phyloP scores from a whole-genome alignment of 1,140 invertebrate species.

The Psix sp. region DNA sequence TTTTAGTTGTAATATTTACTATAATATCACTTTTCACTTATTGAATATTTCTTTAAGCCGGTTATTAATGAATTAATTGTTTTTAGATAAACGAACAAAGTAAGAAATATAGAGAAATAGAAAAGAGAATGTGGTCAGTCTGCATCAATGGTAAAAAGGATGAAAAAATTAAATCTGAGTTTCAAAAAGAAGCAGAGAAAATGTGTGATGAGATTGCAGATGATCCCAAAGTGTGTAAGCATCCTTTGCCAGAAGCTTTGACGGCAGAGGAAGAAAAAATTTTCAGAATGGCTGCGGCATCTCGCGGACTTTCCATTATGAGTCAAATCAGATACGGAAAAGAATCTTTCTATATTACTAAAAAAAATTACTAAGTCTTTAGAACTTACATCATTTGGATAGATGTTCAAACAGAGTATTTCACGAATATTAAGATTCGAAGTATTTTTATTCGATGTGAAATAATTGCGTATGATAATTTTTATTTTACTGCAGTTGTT shows the following conservation, averaged over 20 bases:
- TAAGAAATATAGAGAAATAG: constrained; percentile 46
- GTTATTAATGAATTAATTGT: constrained; percentile 4
- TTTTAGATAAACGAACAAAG: constrained; percentile 61
- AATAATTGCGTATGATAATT: no score
- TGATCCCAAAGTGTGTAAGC: constrained; percentile 48
- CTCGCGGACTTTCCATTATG: constrained; percentile 59
- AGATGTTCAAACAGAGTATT: no score
- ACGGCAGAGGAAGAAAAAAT: constrained; percentile 56
- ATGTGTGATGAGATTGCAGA: constrained; percentile 60
- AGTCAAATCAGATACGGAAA: constrained; percentile 58
- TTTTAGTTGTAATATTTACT: not conserved
- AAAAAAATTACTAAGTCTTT: constrained; percentile 11
- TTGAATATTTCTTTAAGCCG: no score
- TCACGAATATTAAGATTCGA: not conserved
- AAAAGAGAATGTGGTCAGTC: constrained; percentile 64
- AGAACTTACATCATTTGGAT: no score
- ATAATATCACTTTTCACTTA: not conserved
- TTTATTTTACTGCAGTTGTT: no score
- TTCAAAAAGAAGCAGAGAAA: constrained; percentile 54
- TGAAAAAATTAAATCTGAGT: constrained; percentile 30
- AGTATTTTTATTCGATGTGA: no score
- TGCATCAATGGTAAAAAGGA: constrained; percentile 58
- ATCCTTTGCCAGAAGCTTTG: constrained; percentile 64
- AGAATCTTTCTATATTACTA: constrained; percentile 57
- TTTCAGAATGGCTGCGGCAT: constrained; percentile 60